Evolutionary conservation across 2,888 invertebrate species (phyloP).

Genomic region (Pasiphila rectangulata): DNA sequence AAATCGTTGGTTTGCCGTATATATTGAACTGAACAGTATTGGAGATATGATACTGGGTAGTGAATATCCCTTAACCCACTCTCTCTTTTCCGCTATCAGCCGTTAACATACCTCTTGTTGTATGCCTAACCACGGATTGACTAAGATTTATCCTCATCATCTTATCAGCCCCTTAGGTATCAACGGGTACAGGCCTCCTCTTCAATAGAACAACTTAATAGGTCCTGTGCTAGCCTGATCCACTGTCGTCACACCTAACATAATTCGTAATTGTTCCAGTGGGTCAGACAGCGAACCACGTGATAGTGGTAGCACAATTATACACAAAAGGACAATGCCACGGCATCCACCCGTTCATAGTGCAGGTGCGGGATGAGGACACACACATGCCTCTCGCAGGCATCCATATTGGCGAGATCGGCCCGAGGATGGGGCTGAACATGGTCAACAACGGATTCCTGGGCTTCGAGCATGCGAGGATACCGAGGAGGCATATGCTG

Average conservation of each 20-base stretch:
- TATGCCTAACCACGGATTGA: too few relatives aligned
- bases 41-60: too few relatives aligned
- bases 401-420: constrained; percentile 96
- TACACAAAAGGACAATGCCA: constrained; percentile 89
- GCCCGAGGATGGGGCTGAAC: constrained; percentile 94
- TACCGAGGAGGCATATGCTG: constrained; percentile 93
- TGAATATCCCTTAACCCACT: too few relatives aligned
- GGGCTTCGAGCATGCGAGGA: constrained; percentile 90
- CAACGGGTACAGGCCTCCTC: too few relatives aligned
- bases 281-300: constrained; percentile 95
- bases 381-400: constrained; percentile 93
- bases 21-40: too few relatives aligned
- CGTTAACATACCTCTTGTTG: too few relatives aligned
- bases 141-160: too few relatives aligned
- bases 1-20: too few relatives aligned
- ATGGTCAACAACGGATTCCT: constrained; percentile 95
- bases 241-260: neutral
- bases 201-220: too few relatives aligned
- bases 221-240: too few relatives aligned
- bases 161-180: too few relatives aligned
- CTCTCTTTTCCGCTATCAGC: too few relatives aligned
- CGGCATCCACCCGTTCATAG: constrained; percentile 95
- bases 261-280: constrained; percentile 78
- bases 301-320: constrained; percentile 94
- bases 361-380: constrained; percentile 92